Evolutionary conservation across 2,888 invertebrate species (phyloP), one percentile per base, ranked within the genome.

Genomic region (Lasioglossum zephyrum): DNA sequence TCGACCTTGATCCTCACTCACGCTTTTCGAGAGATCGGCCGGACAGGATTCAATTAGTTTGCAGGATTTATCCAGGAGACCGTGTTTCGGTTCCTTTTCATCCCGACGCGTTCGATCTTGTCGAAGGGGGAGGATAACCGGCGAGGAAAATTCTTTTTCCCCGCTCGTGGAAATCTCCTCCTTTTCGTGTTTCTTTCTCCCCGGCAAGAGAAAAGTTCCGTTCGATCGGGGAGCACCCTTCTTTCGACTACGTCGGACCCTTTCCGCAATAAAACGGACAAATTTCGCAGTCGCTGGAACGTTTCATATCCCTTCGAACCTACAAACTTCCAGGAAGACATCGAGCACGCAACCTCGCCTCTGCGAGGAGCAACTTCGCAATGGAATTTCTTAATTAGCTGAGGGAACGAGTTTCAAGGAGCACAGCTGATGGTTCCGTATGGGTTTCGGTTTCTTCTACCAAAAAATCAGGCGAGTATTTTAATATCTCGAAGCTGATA

Each of bases 351-450:
- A 73, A 57, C 39, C 74, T 70, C 49, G 74, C 18, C 22, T 76
- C 44, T 9, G 26, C 70, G 36, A 3, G 36, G 57, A 57, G 57
- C 57, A 63, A 73, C 73, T 77, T 79, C 4, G 26, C 49, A 60
- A 60, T 73, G 63, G 79, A 85, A 79, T 86, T 87, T 79, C 77
- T 79, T 85, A 87, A 87, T 86, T 85, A 86, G 26, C 76, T 47
- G 49, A 63, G 36, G 39, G 41, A 74, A 53, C 26, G 22, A 66
- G 26, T 77, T 72, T 16, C 72, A 44, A 85, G 69, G 66, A 78
- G 76, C 75, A 36, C 39, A 66, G 49, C 18, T 70, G 83, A 57
- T 44, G 47, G 75, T 57, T 77, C 72, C 53, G 36, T 41, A 66
- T 70, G 31, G 69, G 4, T 70, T 41, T 26, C n/a, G 39, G n/a